Base-by-base conservation (phyloP, 2,888 invertebrate species). In the Lasioglossum malachurum region DNA sequence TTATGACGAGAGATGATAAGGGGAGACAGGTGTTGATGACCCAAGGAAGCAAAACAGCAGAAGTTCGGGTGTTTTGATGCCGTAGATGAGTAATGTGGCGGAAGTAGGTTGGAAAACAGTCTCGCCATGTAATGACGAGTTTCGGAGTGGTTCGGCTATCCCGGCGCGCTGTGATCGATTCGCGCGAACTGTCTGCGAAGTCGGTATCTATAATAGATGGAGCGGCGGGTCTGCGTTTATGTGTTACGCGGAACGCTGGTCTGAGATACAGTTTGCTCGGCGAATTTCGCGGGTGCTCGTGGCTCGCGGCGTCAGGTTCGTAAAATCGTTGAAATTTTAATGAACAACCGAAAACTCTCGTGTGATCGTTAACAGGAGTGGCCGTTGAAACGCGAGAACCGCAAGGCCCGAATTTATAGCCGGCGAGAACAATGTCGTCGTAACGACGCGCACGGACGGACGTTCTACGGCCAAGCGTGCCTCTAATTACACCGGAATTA, bases 401-500 rank as follows among this genome's bases (percentile, higher is more conserved):
- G 77, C 83, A 71, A 88, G 81, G 81, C 76, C 78, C 84, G 89
- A 85, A 90, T 90, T 90, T 90, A 90, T 87, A 82, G 89, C 83
- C 78, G 46, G 46, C 64, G 53, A 76, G 91, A 84, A 89, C 92
- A 91, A 91, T 88, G 88, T 87, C 90, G 85, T 84, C 87, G 91
- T 87, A 89, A 88, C 87, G 89, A 90, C 75, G 79, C 79, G 80
- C 82, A 78, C 72, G 82, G 79, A 57, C 72, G 83, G 81, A 81
- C 83, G 44, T 84, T 87, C 80, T 78, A 84, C 79, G 60, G 27
- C 75, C 79, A 57, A 83, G 89, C 83, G 84, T 86, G 82, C 78
- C 85, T 83, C 87, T 91, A 91, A 91, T 91, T 92, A 91, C 92
- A 79, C 83, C 84, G 87, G 89, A 91, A 92, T 92, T 87, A 87